A percentile compares a stretch with the other conserved stretches of the same genome.
phyloP scores from a whole-genome alignment of 2,888 invertebrate genomes.

The Himalopsyche japonica region DNA sequence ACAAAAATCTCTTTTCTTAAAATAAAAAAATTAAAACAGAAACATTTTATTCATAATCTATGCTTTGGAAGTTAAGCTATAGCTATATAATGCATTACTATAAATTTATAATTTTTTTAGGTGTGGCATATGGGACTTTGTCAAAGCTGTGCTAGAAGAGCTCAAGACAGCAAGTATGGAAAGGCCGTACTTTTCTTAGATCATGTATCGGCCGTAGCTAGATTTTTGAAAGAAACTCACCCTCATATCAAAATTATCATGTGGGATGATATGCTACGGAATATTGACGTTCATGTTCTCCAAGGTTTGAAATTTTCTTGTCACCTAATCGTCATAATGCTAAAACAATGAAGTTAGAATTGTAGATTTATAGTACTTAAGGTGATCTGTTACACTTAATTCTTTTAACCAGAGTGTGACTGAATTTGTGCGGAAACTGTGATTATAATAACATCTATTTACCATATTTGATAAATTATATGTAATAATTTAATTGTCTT shows the following conservation, averaged over 20 bases:
- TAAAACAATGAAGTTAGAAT: too few species aligned
- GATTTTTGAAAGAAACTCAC: constrained; percentile 63
- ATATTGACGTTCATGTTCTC: constrained; percentile 58
- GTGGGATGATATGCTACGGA: constrained; percentile 88
- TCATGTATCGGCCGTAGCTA: constrained; percentile 66
- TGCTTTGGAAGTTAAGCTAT: too few species aligned
- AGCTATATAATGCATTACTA: not conserved
- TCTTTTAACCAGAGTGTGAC: too few species aligned
- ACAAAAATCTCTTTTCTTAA: too few species aligned
- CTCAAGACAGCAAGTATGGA: constrained; percentile 54
- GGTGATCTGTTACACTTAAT: too few species aligned
- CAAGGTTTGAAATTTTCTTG: constrained; percentile 53
- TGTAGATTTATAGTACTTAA: too few species aligned
- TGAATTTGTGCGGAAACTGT: too few species aligned
- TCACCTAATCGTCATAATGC: not conserved
- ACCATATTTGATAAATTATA: too few species aligned
- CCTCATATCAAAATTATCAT: constrained; percentile 70
- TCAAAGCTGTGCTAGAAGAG: constrained; percentile 58
- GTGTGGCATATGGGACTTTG: constrained; percentile 75
- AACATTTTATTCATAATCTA: too few species aligned
- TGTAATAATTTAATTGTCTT: too few species aligned
- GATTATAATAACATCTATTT: too few species aligned
- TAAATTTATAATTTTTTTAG: constrained; percentile 47
- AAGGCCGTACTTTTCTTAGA: constrained; percentile 66
- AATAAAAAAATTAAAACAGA: too few species aligned